Base-by-base conservation (phyloP, 2,113 vertebrate species). In the Neolamprologus fasciatus region DNA sequence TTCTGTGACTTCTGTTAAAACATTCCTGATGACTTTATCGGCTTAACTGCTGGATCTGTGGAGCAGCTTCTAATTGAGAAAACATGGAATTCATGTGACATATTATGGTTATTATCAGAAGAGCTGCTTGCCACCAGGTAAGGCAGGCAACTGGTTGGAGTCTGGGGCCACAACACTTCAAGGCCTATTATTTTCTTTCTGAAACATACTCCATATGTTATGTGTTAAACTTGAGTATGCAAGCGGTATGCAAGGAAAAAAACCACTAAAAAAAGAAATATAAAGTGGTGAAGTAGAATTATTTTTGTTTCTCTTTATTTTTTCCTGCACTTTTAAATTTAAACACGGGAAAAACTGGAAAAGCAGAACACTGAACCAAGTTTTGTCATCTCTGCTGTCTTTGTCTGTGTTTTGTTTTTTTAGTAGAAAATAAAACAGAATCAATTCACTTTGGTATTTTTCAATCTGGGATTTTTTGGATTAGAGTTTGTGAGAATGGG, bases 381-480 rank as follows among this genome's bases (percentile, higher is more conserved):
- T 47, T 26, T 47, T 84, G 73, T 87, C 85, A 71, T 78, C 66
- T 16, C 10, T 71, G 81, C n/a, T 16, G 11, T 78, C 68, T 83
- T 89, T 57, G 76, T 92, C 42, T 89, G 6, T 85, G 35, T 31
- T 3, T 26, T 63, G 78, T 87, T 88, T 91, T 68, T 82, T 92
- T 82, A 89, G 76, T 3, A 7, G 40, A 51, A 82, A 85, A 82
- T 61, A 55, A 86, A 88, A 87, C 51, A 14, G 12, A 81, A 28
- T 26, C 28, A 82, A 63, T 82, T 87, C 86, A 87, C 79, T 51
- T 91, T 86, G 85, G 71, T 81, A 54, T 11, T 21, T 21, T 21
- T 21, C 42, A 31, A 86, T 57, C 90, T 89, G 86, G 9, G 85
- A 88, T 78, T 88, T 79, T 87, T 68, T 58, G 86, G 58, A 92